A percentile compares a stretch with the other conserved stretches of the same genome.
Conservation (phyloP, 2,113 vertebrate genomes). For the Tetraodon nigroviridis region DNA sequence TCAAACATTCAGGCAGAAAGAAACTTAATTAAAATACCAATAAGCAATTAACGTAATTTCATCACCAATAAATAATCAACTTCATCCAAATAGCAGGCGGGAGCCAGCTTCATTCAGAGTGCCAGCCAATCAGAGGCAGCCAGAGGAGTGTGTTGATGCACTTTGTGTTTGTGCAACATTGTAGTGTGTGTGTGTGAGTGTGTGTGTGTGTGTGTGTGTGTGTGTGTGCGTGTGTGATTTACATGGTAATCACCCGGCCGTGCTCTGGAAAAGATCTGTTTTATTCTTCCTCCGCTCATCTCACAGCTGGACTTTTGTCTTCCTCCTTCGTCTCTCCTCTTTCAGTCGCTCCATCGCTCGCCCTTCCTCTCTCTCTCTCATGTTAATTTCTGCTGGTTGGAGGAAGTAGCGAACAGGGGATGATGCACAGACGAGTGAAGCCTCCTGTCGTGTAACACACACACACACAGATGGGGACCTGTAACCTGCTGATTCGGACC, state of each 20-base stretch:
- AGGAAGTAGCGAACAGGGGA: conserved; percentile 17
- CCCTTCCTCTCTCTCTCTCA: conserved; percentile 10
- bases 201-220: conserved; percentile 14
- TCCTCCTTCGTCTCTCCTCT: conserved; percentile 27
- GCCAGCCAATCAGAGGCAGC: conserved; percentile 37
- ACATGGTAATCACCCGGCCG: conserved; percentile 54
- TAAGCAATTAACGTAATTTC: conserved; percentile 69
- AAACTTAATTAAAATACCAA: conserved; percentile 72
- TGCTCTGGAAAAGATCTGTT: conserved; percentile 54
- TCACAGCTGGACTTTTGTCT: conserved; percentile 71
- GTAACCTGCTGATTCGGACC: no score
- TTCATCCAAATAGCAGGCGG: conserved; percentile 57
- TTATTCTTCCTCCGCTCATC: conserved; percentile 56
- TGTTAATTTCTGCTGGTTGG: conserved; percentile 2
- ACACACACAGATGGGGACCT: no score
- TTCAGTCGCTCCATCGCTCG: neutral
- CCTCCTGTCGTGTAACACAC: no score
- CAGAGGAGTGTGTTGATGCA: conserved; percentile 35
- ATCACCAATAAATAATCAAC: conserved; percentile 60
- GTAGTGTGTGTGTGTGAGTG: conserved; percentile 12
- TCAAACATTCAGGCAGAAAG: conserved; percentile 55
- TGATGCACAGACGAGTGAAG: no score
- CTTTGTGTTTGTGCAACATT: conserved; percentile 61
- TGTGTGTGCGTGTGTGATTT: conserved; percentile 31
- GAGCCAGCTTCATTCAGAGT: conserved; percentile 45